Percentiles rank a stretch among this genome's conserved stretches.
phyloP scores from a whole-genome alignment of 2,797 vertebrate genomes.

The Etheostoma perlongum region DNA sequence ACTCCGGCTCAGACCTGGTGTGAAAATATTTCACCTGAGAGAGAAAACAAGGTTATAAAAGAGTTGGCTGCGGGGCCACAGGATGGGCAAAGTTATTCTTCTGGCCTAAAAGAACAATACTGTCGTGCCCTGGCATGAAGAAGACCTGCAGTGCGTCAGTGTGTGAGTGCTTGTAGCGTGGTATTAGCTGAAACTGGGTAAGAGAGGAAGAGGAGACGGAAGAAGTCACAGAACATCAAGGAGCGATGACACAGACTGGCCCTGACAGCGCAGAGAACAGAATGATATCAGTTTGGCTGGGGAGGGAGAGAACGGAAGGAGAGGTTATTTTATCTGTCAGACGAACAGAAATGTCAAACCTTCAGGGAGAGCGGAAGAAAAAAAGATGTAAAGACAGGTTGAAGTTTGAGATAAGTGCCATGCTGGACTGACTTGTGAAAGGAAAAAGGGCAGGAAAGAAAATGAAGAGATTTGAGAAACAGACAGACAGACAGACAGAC shows the following conservation, averaged over 20 bases:
- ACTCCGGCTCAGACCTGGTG: slow-evolving; percentile 61
- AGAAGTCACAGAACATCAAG: slow-evolving; percentile 59
- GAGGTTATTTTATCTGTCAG: slow-evolving; percentile 61
- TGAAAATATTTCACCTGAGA: slow-evolving; percentile 73
- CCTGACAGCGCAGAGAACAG: slow-evolving; percentile 49
- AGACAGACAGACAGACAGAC: not conserved
- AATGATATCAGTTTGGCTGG: slow-evolving; percentile 54
- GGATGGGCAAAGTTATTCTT: slow-evolving; percentile 71
- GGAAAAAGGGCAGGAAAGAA: slow-evolving; percentile 4
- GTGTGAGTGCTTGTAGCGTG: not conserved
- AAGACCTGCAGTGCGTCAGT: slow-evolving; percentile 5
- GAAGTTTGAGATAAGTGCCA: slow-evolving; percentile 64
- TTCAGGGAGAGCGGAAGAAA: slow-evolving; percentile 18
- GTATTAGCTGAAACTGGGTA: slow-evolving; percentile 18
- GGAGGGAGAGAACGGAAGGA: slow-evolving; percentile 16
- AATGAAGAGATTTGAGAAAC: slow-evolving; percentile 14
- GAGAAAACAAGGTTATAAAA: slow-evolving; percentile 73
- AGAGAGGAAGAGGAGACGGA: slow-evolving; percentile 11
- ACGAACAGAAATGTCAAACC: slow-evolving; percentile 58
- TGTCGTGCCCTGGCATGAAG: slow-evolving; percentile 29
- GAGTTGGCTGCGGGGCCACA: slow-evolving; percentile 51
- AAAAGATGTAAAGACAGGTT: slow-evolving; percentile 36
- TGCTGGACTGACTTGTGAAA: slow-evolving; percentile 17
- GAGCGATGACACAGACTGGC: slow-evolving; percentile 51
- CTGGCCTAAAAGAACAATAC: slow-evolving; percentile 69